Percentiles rank a stretch among this genome's conserved stretches.
phyloP scores from a whole-genome alignment of 2,888 invertebrate genomes.

The Himalopsyche kuldschensis region DNA sequence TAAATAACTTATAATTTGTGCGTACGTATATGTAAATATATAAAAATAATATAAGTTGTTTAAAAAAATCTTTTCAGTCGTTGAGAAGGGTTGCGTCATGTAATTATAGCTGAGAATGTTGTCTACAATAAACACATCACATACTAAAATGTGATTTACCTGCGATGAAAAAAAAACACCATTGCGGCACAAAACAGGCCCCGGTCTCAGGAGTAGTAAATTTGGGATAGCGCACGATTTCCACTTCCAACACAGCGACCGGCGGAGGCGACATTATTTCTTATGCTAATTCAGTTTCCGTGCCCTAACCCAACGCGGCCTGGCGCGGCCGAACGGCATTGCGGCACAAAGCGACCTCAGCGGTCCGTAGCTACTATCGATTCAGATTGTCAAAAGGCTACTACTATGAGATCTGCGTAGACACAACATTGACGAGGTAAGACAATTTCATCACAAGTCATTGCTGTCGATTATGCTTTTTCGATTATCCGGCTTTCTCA shows the following conservation, averaged over 20 bases:
- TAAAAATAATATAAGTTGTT: too few relatives aligned
- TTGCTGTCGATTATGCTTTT: too few relatives aligned
- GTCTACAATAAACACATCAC: background rate
- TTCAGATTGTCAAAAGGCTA: background rate
- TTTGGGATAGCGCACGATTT: background rate
- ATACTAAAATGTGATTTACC: background rate
- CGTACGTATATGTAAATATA: too few relatives aligned
- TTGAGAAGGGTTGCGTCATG: background rate
- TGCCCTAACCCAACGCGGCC: background rate
- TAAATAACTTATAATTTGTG: too few relatives aligned
- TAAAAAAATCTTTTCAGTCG: background rate
- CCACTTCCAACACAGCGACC: background rate
- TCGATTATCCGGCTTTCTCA: too few relatives aligned
- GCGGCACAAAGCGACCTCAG: background rate
- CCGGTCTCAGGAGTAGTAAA: background rate
- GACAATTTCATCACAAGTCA: too few relatives aligned
- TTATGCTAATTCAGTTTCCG: background rate
- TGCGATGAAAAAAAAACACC: background rate
- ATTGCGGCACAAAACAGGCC: background rate
- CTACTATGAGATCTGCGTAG: background rate
- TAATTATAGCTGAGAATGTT: background rate
- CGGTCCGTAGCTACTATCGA: background rate
- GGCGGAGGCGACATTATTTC: background rate
- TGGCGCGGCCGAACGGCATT: background rate
- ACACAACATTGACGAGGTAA: too few relatives aligned